Evolutionary conservation across 2,888 invertebrate species (phyloP), one percentile per base, ranked within the genome.

Genomic region (Heliconius ethilla): DNA sequence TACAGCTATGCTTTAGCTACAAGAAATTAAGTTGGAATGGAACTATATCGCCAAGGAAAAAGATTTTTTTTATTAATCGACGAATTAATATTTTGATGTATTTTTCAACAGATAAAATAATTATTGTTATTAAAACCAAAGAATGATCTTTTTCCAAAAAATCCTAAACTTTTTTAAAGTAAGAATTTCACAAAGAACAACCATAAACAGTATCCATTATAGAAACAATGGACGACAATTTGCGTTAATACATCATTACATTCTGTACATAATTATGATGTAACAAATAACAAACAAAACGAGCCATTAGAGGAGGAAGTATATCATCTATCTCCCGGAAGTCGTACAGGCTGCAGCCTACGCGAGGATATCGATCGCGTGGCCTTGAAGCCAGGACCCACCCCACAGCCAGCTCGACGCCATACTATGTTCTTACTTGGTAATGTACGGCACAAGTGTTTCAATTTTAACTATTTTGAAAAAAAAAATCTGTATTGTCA

Each of bases 341-440:
- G 81, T 85, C 84, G 83, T 82, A 83, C 83, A 83, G 83, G 78
- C 83, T 83, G 83, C 80, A 78, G 81, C 80, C 80, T 75, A 79
- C 82, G 76, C 81, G 81, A 81, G 81, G 78, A 79, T 82, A 86
- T 86, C 84, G 85, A 86, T 84, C 83, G 76, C n/a, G 74, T 82
- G 83, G 82, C 85, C 85, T 85, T 85, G 83, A 80, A 75, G 81
- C 81, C 83, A 83, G 85, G 84, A 83, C 84, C 79, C 82, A 78
- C 82, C 80, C 80, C 79, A 70, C 70, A 79, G 81, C 78, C 81
- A 65, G 75, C 78, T 66, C 76, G 79, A 80, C 81, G 82, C 80
- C 78, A 51, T 66, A 62, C 70, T 70, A 75, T 22, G 62, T 78
- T 82, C 77, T 80, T 81, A 74, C 73, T 79, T 27, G 27, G 76